phyloP scores from a whole-genome alignment of 2,113 vertebrate species.

The Hippoglossus stenolepis region DNA sequence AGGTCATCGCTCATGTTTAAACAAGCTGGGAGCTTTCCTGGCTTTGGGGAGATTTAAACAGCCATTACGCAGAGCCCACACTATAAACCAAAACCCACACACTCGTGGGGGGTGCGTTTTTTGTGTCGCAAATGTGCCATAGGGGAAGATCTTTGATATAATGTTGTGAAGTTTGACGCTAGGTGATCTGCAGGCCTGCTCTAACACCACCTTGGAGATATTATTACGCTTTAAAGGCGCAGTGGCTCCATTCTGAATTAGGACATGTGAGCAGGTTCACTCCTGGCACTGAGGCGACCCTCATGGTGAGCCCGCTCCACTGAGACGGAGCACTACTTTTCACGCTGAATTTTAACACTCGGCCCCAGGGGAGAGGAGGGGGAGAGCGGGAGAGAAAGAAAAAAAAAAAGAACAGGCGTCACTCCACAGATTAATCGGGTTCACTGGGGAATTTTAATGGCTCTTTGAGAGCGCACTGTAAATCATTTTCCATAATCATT shows the following conservation, averaged over 20 bases:
- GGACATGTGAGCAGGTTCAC: slow-evolving; percentile 71
- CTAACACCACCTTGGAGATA: slow-evolving; percentile 74
- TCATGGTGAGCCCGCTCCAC: not conserved
- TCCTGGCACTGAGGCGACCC: slow-evolving; percentile 5
- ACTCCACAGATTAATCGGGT: not conserved
- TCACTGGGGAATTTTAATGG: slow-evolving; percentile 25
- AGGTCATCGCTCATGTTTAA: slow-evolving; percentile 80
- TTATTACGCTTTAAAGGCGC: slow-evolving; percentile 83
- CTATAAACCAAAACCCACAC: slow-evolving; percentile 17
- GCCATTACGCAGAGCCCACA: slow-evolving; percentile 61
- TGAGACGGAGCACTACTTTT: slow-evolving; percentile 5
- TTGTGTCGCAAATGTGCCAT: not conserved
- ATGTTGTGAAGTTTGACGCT: slow-evolving; percentile 64
- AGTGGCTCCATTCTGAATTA: slow-evolving; percentile 74
- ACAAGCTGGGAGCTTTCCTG: slow-evolving; percentile 55
- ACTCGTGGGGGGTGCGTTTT: slow-evolving; percentile 23
- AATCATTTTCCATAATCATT: slow-evolving; percentile 69
- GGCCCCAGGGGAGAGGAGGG: not conserved
- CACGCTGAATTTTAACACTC: not conserved
- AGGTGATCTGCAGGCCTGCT: slow-evolving; percentile 70
- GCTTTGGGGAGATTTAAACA: slow-evolving; percentile 55
- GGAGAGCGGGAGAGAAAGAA: not conserved
- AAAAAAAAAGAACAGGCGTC: not conserved
- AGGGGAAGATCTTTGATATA: slow-evolving; percentile 7
- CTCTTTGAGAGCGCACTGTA: slow-evolving; percentile 39